These are phyloP conservation scores for Philantomba maxwellii DNA, from an alignment of 2,113 vertebrate genomes.

Conservation along the genomic window DNA sequence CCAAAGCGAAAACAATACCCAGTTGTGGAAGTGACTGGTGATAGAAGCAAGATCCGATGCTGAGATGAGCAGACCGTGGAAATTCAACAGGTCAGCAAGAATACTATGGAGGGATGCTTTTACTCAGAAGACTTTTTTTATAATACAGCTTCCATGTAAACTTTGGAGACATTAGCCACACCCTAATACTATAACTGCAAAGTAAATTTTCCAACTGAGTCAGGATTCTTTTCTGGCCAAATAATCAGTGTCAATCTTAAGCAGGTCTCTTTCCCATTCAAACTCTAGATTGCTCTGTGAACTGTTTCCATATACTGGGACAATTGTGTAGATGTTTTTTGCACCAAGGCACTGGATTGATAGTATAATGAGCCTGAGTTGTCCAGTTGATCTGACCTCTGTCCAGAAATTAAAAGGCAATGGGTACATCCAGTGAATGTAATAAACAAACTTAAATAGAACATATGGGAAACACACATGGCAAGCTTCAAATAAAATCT, in stretches of 20 bases:
- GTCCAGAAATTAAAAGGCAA: neutral
- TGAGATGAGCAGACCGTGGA: neutral
- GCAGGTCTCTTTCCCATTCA: neutral
- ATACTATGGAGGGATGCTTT: neutral
- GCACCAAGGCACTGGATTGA: neutral
- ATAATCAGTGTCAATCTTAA: neutral
- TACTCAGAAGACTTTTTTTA: neutral
- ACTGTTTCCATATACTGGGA: neutral
- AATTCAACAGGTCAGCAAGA: neutral
- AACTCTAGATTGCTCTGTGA: neutral
- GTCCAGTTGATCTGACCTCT: neutral
- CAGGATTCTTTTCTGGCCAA: neutral
- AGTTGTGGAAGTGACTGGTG: too few species aligned
- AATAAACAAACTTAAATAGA: slow-evolving; percentile 7
- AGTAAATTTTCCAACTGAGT: neutral
- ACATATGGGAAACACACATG: slow-evolving; percentile 13
- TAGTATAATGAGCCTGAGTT: neutral
- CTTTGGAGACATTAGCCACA: neutral
- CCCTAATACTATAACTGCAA: neutral
- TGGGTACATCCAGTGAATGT: neutral
- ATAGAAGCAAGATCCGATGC: too few species aligned
- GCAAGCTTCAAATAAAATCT: slow-evolving; percentile 5
- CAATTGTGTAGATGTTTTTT: neutral
- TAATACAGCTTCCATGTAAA: neutral
- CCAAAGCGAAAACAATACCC: too few species aligned